phyloP scores from a whole-genome alignment of 2,888 invertebrate genomes.

The Andrena dorsata region DNA sequence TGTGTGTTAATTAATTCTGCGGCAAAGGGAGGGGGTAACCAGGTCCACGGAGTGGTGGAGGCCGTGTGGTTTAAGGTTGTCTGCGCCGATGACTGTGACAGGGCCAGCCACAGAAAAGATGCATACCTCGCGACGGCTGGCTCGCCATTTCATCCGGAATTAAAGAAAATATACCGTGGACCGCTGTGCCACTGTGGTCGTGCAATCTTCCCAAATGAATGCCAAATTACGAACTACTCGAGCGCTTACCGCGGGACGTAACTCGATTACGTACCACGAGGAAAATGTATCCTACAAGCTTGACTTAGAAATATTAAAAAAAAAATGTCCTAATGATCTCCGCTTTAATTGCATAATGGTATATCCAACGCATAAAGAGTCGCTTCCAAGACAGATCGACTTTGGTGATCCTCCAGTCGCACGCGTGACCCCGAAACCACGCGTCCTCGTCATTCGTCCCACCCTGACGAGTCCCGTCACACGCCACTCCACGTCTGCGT shows the following conservation, averaged over 20 bases:
- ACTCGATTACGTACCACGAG: background rate
- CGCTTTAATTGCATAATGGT: too few species aligned
- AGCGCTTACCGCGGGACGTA: background rate
- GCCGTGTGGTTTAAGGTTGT: conserved; percentile 54
- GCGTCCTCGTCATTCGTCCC: background rate
- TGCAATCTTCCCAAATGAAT: background rate
- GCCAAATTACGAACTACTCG: conserved; percentile 3
- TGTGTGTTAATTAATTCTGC: conserved; percentile 68
- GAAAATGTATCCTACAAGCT: background rate
- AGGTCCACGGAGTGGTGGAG: conserved; percentile 53
- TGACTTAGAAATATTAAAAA: too few species aligned
- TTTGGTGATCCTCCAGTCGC: too few species aligned
- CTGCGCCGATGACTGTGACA: conserved; percentile 44
- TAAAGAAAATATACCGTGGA: conserved; percentile 15
- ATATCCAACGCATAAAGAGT: too few species aligned
- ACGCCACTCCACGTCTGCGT: conserved; percentile 10
- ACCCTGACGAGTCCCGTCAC: background rate
- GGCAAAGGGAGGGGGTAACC: conserved; percentile 43
- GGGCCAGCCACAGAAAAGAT: conserved; percentile 13
- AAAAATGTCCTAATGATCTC: too few species aligned
- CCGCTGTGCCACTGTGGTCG: background rate
- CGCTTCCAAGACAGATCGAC: too few species aligned
- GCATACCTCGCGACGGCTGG: conserved; percentile 40
- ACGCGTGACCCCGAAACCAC: background rate
- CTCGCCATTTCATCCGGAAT: conserved; percentile 14